phyloP scores from a whole-genome alignment of 2,888 invertebrate species.

The Megamerina dolium region DNA sequence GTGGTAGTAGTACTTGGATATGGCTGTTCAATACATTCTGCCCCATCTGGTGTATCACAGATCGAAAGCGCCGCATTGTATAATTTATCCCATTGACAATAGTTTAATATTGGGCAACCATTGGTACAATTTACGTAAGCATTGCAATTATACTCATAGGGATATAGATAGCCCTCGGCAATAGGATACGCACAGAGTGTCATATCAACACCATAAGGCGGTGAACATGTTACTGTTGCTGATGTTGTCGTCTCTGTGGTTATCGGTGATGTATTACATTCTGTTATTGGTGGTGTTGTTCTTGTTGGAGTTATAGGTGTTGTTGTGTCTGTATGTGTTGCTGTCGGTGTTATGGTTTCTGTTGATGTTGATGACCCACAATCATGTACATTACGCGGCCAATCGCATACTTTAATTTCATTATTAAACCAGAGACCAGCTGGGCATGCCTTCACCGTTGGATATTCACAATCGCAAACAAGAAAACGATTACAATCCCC shows the following conservation, averaged over 20 bases:
- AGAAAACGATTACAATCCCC: conserved; percentile 31
- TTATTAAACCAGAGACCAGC: conserved; percentile 27
- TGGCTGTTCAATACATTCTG: conserved; percentile 23
- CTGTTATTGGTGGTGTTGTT: conserved; percentile 19
- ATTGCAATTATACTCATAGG: conserved; percentile 32
- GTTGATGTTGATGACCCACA: conserved; percentile 12
- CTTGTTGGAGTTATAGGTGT: conserved; percentile 3
- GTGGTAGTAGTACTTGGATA: conserved; percentile 13
- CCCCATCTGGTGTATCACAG: conserved; percentile 34
- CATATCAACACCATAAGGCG: conserved; percentile 7
- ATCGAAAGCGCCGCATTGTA: conserved; percentile 27
- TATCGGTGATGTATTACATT: too few relatives aligned
- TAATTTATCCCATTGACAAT: conserved; percentile 26
- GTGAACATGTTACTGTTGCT: conserved; percentile 14
- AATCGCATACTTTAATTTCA: conserved; percentile 26
- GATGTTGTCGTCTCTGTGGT: conserved; percentile 17
- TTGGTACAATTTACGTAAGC: conserved; percentile 33
- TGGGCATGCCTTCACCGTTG: conserved; percentile 29
- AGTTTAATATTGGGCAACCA: conserved; percentile 27
- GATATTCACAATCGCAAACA: conserved; percentile 33
- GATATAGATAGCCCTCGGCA: conserved; percentile 6
- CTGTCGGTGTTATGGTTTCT: conserved; percentile 10
- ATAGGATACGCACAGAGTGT: conserved; percentile 9
- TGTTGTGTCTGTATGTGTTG: conserved; percentile 5
- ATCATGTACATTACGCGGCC: conserved; percentile 25